Conservation (phyloP, 2,888 invertebrate species). For the Platypus cylindrus region DNA sequence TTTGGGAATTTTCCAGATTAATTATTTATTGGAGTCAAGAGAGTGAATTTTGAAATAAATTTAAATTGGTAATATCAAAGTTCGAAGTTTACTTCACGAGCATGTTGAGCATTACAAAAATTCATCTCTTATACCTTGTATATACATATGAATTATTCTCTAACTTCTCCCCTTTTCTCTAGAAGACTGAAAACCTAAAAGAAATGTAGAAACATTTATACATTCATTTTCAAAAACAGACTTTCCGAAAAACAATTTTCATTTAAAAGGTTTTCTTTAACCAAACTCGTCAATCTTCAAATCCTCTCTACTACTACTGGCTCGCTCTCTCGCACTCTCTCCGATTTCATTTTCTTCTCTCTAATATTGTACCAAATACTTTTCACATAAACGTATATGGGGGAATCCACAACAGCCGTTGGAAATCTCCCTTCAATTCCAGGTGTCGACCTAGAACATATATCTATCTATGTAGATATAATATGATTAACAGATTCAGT, state of each 20-base stretch:
- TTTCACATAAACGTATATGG: too few species aligned
- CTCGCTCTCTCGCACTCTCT: background rate
- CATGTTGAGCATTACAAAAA: too few species aligned
- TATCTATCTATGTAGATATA: background rate
- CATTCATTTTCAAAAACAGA: too few species aligned
- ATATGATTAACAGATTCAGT: background rate
- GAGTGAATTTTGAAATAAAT: conserved; percentile 4
- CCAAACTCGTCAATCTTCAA: conserved; percentile 13
- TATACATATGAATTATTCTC: too few species aligned
- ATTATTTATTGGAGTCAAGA: conserved; percentile 12
- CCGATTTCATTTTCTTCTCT: background rate
- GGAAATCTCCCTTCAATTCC: conserved; percentile 12
- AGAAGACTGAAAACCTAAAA: too few species aligned
- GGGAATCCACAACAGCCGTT: too few species aligned
- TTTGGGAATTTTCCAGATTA: conserved; percentile 10
- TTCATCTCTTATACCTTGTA: too few species aligned
- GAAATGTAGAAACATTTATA: too few species aligned
- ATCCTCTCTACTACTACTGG: conserved; percentile 5
- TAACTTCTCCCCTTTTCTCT: too few species aligned
- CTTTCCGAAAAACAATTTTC: too few species aligned
- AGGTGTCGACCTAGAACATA: conserved; percentile 4
- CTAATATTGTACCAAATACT: too few species aligned
- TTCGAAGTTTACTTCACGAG: conserved; percentile 11
- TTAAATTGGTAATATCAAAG: conserved; percentile 14
- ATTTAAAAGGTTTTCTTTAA: too few species aligned